Evolutionary conservation across 2,113 vertebrate species (phyloP), one percentile per base, ranked within the genome.

Genomic region (Barnardius zonarius): DNA sequence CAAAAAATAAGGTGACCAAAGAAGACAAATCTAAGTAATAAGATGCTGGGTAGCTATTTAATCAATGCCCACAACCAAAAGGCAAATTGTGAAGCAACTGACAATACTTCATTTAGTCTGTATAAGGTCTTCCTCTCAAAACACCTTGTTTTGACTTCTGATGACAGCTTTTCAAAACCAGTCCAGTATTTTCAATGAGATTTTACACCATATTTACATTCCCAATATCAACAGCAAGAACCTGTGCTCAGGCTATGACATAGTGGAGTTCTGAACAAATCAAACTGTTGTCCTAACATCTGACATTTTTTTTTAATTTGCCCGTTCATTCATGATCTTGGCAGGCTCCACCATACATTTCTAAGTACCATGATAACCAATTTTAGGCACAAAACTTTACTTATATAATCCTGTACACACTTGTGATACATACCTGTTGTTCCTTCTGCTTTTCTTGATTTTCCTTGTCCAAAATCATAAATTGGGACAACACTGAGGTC

Each of bases 371-470:
- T 16, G 10, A 15, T 39, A 31, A 64, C 11, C 52, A 68, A 24
- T 44, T 79, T 66, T 63, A 88, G 75, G 30, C 27, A 64, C 24
- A 72, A 80, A 77, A 39, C 19, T 51, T 67, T 25, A 48, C 49
- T 41, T 48, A 52, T 64, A 27, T 81, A 95, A 74, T 80, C 35
- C 24, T 23, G 3, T 57, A 19, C 16, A 48, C 48, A 13, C 7
- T 44, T 33, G 27, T 41, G 39, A 62, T 59, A 97, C 98, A 93
- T 98, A 99, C 99, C 98, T 99, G 99, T 99, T 77, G 98, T 99
- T 98, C 99, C 99, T 97, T 98, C 98, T 97, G 99, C 99, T 98
- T 99, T 98, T 97, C 99, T 99, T 96, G 98, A 97, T 98, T 99
- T 99, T 95, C 99, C 99, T 94, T 98, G 99, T 89, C 99, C 98